A percentile compares a stretch with the other conserved stretches of the same genome.
Evolutionary conservation across 2,113 vertebrate genomes (phyloP).

Genomic region (Gallinago paraguaiae): DNA sequence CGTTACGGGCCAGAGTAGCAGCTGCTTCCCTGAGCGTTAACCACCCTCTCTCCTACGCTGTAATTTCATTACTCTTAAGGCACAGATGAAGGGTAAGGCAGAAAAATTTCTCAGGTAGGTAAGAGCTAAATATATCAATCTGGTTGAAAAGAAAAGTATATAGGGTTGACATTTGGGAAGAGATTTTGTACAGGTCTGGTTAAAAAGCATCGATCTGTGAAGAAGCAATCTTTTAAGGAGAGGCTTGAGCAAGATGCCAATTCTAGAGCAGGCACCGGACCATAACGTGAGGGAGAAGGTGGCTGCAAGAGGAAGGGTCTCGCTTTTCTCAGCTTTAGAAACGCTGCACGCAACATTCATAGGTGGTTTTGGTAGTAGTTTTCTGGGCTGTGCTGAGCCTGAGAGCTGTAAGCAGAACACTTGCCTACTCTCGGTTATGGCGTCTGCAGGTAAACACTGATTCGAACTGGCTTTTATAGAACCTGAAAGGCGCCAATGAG

Average conservation of each 20-base stretch:
- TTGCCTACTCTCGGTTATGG: accelerated
- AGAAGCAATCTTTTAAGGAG: background rate
- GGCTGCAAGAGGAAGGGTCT: background rate
- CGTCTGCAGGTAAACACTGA: background rate
- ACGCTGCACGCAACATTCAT: accelerated
- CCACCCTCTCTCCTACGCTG: background rate
- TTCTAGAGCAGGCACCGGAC: background rate
- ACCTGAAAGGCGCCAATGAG: accelerated
- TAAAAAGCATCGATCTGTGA: background rate
- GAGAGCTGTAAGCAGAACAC: background rate
- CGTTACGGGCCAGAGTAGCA: background rate
- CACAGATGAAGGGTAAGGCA: background rate
- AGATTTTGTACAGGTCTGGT: background rate
- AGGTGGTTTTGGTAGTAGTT: background rate
- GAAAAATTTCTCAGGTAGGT: background rate
- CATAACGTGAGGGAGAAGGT: background rate
- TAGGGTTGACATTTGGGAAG: background rate
- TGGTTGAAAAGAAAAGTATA: background rate
- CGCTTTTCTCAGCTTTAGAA: background rate
- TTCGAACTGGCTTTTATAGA: background rate
- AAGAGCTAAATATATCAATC: background rate
- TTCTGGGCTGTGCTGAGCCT: background rate
- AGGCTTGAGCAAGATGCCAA: background rate
- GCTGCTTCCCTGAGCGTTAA: background rate
- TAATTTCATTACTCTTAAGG: background rate